Evolutionary conservation across 2,113 vertebrate genomes (phyloP).

Genomic region (Ctenodactylus gundi): DNA sequence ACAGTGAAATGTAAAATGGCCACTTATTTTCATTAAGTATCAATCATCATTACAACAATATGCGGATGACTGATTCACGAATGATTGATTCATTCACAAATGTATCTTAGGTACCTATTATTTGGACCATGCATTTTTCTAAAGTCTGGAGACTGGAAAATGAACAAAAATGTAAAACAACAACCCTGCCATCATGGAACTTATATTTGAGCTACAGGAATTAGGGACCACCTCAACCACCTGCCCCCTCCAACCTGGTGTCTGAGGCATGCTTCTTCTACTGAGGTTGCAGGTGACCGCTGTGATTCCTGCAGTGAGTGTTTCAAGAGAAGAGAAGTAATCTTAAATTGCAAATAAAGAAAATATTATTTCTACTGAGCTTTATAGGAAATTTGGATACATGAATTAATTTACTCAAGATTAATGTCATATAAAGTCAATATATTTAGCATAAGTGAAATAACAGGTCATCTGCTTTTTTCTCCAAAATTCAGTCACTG

Average conservation of each 20-base stretch:
- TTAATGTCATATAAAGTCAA: slow-evolving; percentile 51
- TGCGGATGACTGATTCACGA: neutral
- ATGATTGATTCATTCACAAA: neutral
- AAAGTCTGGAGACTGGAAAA: neutral
- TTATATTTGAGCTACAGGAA: neutral
- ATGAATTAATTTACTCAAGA: slow-evolving; percentile 26
- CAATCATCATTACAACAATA: neutral
- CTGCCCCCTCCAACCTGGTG: neutral
- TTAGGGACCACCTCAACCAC: neutral
- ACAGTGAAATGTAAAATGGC: neutral
- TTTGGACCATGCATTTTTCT: neutral
- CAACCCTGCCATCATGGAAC: neutral
- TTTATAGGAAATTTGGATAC: neutral
- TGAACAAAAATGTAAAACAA: neutral
- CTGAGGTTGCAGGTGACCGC: neutral
- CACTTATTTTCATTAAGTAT: neutral
- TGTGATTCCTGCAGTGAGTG: neutral
- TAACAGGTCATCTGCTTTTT: neutral
- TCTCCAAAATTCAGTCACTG: neutral
- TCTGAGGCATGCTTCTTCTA: neutral
- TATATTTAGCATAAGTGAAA: slow-evolving; percentile 42
- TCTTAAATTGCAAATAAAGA: slow-evolving; percentile 1
- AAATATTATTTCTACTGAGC: neutral
- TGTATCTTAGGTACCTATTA: neutral
- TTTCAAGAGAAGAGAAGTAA: neutral